A percentile compares a stretch with the other conserved stretches of the same genome.
These are phyloP conservation scores for Tetraodon nigroviridis DNA, from an alignment of 2,113 vertebrate species.

Conservation along the genomic window DNA sequence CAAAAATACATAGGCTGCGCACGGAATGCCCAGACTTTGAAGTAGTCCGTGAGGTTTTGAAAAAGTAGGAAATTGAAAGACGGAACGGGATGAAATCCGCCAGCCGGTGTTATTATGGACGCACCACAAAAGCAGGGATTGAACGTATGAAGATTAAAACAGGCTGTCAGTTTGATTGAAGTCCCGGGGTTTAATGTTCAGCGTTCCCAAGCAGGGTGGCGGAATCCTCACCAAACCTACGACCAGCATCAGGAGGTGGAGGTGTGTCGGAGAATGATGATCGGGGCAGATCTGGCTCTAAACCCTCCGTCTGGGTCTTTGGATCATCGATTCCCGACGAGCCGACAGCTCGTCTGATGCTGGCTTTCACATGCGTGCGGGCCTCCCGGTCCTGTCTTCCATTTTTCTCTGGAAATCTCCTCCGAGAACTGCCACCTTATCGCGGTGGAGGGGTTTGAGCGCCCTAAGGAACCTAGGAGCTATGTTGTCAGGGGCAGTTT, in stretches of 20 bases:
- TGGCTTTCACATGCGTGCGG: slow-evolving; percentile 5
- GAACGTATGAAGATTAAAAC: neutral
- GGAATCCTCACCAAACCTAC: too few species aligned
- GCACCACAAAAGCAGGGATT: neutral
- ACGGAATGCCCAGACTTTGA: slow-evolving; percentile 4
- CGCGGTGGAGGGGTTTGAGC: neutral
- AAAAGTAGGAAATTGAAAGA: neutral
- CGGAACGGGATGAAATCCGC: neutral
- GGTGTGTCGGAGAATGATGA: neutral
- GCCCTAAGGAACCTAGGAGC: neutral
- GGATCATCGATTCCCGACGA: slow-evolving; percentile 29
- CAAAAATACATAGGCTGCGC: neutral
- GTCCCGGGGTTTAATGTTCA: neutral
- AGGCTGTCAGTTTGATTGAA: neutral
- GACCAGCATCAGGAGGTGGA: too few species aligned
- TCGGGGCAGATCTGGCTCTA: neutral
- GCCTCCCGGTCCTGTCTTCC: slow-evolving; percentile 3
- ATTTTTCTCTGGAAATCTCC: too few species aligned
- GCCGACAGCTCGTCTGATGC: slow-evolving; percentile 16
- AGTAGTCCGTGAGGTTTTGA: neutral
- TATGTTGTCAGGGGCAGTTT: neutral
- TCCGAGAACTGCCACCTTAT: neutral
- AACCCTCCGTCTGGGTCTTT: slow-evolving; percentile 24
- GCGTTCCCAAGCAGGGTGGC: too few species aligned
- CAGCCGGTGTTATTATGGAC: neutral